Conservation (phyloP, 2,888 invertebrate species). For the Cylloceria caligata region DNA sequence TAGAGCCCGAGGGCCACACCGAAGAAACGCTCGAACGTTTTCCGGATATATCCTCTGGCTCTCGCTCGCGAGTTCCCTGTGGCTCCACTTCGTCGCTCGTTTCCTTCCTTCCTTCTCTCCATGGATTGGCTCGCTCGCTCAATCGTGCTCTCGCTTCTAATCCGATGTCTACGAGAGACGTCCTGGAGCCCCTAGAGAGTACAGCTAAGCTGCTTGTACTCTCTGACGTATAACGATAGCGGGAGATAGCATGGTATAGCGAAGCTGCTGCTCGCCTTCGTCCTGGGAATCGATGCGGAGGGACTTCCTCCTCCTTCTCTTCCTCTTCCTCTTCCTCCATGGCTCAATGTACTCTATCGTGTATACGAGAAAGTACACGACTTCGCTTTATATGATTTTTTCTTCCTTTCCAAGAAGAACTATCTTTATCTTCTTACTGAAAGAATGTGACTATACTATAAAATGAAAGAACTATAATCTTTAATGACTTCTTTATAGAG, state of each 20-base stretch:
- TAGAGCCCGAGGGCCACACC: background rate
- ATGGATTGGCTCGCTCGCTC: slow-evolving; percentile 35
- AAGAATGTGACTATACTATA: slow-evolving; percentile 18
- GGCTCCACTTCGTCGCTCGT: slow-evolving; percentile 30
- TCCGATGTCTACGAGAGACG: slow-evolving; percentile 51
- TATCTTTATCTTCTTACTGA: slow-evolving; percentile 38
- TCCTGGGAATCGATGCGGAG: slow-evolving; percentile 55
- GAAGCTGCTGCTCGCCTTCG: slow-evolving; percentile 47
- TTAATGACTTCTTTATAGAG: background rate
- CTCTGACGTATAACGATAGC: slow-evolving; percentile 59
- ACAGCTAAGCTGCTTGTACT: slow-evolving; percentile 64
- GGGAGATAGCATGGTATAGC: slow-evolving; percentile 38
- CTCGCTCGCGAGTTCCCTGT: slow-evolving; percentile 30
- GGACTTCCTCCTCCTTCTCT: slow-evolving; percentile 27
- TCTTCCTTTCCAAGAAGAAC: background rate
- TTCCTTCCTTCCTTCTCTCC: slow-evolving; percentile 43
- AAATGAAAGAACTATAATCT: slow-evolving; percentile 3
- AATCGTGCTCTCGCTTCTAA: slow-evolving; percentile 45
- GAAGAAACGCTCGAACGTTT: slow-evolving; percentile 36
- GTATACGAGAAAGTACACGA: slow-evolving; percentile 5
- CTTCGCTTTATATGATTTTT: background rate
- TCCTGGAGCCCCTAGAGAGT: slow-evolving; percentile 39
- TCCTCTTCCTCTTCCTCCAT: slow-evolving; percentile 21
- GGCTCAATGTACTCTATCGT: slow-evolving; percentile 12
- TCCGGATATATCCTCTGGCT: slow-evolving; percentile 21